Conservation (phyloP, 2,888 invertebrate genomes). For the Endomychus coccineus region DNA sequence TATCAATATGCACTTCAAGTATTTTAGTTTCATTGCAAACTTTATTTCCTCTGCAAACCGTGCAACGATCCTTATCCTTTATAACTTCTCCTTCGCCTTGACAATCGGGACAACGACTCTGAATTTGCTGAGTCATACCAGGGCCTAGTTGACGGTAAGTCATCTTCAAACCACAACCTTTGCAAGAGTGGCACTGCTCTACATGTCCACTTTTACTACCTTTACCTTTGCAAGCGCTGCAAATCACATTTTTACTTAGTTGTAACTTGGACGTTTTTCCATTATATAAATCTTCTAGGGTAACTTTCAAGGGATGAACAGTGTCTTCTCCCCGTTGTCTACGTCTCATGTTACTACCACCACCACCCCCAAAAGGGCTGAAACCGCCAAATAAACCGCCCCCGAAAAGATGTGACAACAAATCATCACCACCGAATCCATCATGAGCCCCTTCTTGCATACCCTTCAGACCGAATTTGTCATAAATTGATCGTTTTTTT, state of each 20-base stretch:
- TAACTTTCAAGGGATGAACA: constrained; percentile 73
- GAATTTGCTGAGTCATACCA: constrained; percentile 58
- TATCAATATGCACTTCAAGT: constrained; percentile 80
- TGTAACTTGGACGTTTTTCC: constrained; percentile 80
- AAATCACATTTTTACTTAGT: constrained; percentile 75
- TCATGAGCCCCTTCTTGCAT: constrained; percentile 70
- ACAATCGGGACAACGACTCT: constrained; percentile 55
- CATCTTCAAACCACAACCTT: constrained; percentile 70
- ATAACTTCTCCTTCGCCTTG: constrained; percentile 65
- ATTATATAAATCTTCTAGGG: constrained; percentile 85
- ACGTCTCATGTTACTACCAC: constrained; percentile 45
- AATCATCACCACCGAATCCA: constrained; percentile 54
- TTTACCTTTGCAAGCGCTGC: constrained; percentile 67
- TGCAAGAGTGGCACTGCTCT: constrained; percentile 63
- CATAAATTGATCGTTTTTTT: constrained; percentile 78
- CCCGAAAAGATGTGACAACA: constrained; percentile 64
- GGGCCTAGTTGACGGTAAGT: constrained; percentile 64
- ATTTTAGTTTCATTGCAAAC: constrained; percentile 75
- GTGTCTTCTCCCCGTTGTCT: constrained; percentile 73
- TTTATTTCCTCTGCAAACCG: constrained; percentile 75
- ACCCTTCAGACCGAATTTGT: constrained; percentile 80
- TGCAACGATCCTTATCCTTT: constrained; percentile 76
- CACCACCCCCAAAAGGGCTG: constrained; percentile 42
- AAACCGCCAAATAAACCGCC: constrained; percentile 57
- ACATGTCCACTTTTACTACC: constrained; percentile 63